Evolutionary conservation across 2,113 vertebrate species (phyloP).

Genomic region (Heliornis fulica): DNA sequence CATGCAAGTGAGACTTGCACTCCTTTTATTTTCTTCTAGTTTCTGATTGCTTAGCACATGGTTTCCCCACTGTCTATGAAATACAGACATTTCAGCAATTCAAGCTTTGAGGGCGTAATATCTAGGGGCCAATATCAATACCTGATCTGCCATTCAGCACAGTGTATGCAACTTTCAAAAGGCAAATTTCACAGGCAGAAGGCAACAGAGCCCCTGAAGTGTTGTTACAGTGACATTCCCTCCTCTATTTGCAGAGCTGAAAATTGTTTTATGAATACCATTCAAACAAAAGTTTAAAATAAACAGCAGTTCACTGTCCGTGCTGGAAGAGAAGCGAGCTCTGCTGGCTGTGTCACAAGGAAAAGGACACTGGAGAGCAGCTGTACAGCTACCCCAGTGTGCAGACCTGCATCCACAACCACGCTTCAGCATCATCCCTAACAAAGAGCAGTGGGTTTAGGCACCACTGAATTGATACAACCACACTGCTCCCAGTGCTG

Average conservation of each 20-base stretch:
- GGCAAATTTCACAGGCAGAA: neutral
- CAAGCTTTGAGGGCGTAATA: neutral
- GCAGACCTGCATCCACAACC: neutral
- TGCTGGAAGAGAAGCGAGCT: neutral
- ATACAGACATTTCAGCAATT: conserved; percentile 3
- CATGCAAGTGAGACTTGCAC: neutral
- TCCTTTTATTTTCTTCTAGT: neutral
- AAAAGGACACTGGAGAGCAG: neutral
- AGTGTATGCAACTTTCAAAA: neutral
- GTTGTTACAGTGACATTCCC: neutral
- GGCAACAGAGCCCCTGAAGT: neutral
- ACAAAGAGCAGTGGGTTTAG: neutral
- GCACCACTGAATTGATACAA: conserved; percentile 12
- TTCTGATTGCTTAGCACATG: neutral
- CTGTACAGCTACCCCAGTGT: neutral
- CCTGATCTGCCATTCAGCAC: conserved; percentile 16
- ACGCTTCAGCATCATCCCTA: neutral
- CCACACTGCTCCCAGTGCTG: neutral
- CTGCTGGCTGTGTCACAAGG: neutral
- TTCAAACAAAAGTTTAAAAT: neutral
- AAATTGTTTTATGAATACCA: neutral
- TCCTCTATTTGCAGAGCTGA: neutral
- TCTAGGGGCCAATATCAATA: neutral
- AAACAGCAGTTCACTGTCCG: neutral
- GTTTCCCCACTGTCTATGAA: neutral